Evolutionary conservation across 1,140 invertebrate genomes (phyloP).

Genomic region (Plectrocnemia conspersa): DNA sequence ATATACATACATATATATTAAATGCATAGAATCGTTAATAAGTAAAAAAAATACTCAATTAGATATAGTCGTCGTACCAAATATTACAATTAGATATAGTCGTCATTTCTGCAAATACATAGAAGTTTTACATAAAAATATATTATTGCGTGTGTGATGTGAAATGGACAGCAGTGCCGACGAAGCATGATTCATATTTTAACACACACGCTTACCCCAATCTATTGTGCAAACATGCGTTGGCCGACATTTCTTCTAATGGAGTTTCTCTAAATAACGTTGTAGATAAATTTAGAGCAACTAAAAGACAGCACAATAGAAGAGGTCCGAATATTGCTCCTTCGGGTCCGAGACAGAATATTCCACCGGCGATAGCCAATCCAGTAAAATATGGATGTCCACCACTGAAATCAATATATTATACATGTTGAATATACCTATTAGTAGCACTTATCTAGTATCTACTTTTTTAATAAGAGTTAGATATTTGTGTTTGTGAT

Average conservation of each 20-base stretch:
- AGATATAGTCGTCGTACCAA: background rate
- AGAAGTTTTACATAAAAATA: too few species aligned
- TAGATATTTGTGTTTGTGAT: too few species aligned
- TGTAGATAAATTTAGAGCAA: slow-evolving; percentile 48
- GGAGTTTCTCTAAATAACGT: slow-evolving; percentile 38
- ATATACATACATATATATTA: background rate
- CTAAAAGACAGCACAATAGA: slow-evolving; percentile 68
- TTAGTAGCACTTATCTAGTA: too few species aligned
- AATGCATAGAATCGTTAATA: background rate
- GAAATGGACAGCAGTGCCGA: too few species aligned
- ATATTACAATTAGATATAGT: background rate
- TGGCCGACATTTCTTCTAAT: slow-evolving; percentile 19
- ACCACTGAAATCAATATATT: slow-evolving; percentile 57
- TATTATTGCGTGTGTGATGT: too few species aligned
- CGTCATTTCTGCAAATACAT: slow-evolving; percentile 4
- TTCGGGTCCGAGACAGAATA: slow-evolving; percentile 93
- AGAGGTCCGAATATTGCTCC: slow-evolving; percentile 95
- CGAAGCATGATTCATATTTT: background rate
- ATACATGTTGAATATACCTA: background rate
- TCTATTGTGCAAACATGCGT: slow-evolving; percentile 19
- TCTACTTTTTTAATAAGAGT: too few species aligned
- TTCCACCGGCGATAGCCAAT: slow-evolving; percentile 94
- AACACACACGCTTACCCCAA: slow-evolving; percentile 16
- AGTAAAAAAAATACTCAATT: background rate
- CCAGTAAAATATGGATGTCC: slow-evolving; percentile 99